Conservation (phyloP, 2,888 invertebrate species). For the Sussaba pulchella region DNA sequence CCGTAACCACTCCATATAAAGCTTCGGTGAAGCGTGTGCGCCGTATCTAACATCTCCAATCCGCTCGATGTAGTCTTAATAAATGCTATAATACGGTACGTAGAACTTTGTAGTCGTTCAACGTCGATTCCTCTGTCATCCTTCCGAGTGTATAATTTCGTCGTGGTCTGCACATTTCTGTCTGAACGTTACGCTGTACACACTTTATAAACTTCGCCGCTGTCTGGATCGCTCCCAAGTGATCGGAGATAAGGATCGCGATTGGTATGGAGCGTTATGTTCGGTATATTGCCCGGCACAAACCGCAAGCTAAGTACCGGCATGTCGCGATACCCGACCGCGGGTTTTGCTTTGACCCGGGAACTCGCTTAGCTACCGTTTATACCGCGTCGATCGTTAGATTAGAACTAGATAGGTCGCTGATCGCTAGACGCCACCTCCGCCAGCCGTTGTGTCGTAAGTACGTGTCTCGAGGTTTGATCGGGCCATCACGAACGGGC, state of each 20-base stretch:
- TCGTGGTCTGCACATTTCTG: constrained; percentile 61
- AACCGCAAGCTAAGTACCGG: constrained; percentile 38
- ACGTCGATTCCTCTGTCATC: constrained; percentile 73
- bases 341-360: constrained; percentile 70
- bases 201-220: constrained; percentile 17
- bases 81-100: constrained; percentile 72
- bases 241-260: constrained; percentile 75
- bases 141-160: constrained; percentile 73
- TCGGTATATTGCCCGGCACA: constrained; percentile 27
- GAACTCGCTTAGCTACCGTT: constrained; percentile 72
- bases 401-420: constrained; percentile 45
- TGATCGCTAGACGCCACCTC: constrained; percentile 46
- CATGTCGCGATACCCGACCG: constrained; percentile 64
- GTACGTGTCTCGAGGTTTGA: constrained; percentile 41
- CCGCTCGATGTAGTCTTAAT: constrained; percentile 71
- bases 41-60: constrained; percentile 71
- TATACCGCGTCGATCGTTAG: constrained; percentile 58
- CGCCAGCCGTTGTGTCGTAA: not conserved
- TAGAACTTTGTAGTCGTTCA: constrained; percentile 60
- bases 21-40: constrained; percentile 29
- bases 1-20: constrained; percentile 35
- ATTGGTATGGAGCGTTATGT: constrained; percentile 68
- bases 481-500: constrained; percentile 35
- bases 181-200: constrained; percentile 1
- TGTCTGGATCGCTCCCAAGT: constrained; percentile 43